Evolutionary conservation across 2,888 invertebrate genomes (phyloP).

Genomic region (Drosophila subquinaria): DNA sequence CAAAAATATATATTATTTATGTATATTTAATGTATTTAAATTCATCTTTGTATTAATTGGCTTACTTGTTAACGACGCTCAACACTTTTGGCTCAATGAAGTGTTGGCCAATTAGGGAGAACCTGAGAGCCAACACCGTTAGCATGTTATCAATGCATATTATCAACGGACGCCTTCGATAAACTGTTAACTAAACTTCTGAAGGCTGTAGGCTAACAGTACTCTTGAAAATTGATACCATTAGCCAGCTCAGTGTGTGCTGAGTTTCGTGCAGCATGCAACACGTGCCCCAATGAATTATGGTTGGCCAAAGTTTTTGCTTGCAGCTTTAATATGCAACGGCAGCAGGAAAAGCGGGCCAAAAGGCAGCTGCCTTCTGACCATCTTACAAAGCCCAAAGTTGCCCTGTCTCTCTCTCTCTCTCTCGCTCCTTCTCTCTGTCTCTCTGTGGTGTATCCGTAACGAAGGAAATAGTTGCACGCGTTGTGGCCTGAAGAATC

Average conservation of each 20-base stretch:
- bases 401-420: neutral
- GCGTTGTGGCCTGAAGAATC: conserved; percentile 60
- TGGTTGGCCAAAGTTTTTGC: conserved; percentile 47
- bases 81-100: conserved; percentile 1
- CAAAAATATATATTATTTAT: too few species aligned
- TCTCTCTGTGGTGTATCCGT: conserved; percentile 12
- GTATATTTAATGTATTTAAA: too few species aligned
- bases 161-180: conserved; percentile 60
- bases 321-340: conserved; percentile 66
- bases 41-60: neutral
- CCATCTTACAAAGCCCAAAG: conserved; percentile 8
- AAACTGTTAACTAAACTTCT: conserved; percentile 58
- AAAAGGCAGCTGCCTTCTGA: conserved; percentile 26
- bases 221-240: conserved; percentile 69
- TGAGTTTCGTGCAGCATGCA: conserved; percentile 74
- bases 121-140: conserved; percentile 39
- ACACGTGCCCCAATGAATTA: conserved; percentile 76
- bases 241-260: conserved; percentile 45
- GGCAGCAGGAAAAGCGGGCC: neutral
- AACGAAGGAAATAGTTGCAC: conserved; percentile 69
- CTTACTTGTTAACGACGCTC: neutral
- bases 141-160: conserved; percentile 63
- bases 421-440: neutral
- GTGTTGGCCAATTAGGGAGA: conserved; percentile 34
- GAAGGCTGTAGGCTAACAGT: conserved; percentile 54